These are phyloP conservation scores for Scartelaos histophorus DNA, from an alignment of 2,113 vertebrate genomes.

Conservation along the genomic window DNA sequence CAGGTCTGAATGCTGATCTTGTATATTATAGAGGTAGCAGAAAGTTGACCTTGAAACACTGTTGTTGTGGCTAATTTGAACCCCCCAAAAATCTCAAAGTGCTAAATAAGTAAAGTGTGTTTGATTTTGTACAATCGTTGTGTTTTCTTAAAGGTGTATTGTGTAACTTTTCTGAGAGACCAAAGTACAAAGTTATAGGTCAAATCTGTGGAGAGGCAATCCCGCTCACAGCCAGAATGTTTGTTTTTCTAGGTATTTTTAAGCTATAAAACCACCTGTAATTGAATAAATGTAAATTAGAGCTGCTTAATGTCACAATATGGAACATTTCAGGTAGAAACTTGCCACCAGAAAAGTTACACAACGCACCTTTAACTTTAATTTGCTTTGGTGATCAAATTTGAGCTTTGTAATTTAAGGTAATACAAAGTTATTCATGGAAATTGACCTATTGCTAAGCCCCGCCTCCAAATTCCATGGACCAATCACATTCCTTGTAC, in stretches of 20 bases:
- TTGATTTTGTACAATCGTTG: not conserved
- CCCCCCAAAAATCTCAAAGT: conserved; percentile 23
- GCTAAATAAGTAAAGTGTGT: conserved; percentile 3
- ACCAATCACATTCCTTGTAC: not conserved
- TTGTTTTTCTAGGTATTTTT: no score
- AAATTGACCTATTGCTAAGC: conserved; percentile 29
- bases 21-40: conserved; percentile 57
- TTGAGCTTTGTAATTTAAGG: conserved; percentile 10
- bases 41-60: conserved; percentile 38
- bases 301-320: no score
- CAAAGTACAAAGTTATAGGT: no score
- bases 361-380: not conserved
- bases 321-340: no score
- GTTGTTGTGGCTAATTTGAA: conserved; percentile 15
- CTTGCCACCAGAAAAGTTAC: no score
- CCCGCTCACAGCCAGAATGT: no score
- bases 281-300: no score
- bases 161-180: no score
- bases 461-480: not conserved
- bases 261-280: no score
- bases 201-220: no score
- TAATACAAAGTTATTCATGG: conserved; percentile 48
- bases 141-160: no score
- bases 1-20: conserved; percentile 46
- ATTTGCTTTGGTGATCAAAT: conserved; percentile 19